These are phyloP conservation scores for Adrianichthys oophorus DNA, from an alignment of 2,797 vertebrate species.

Conservation along the genomic window DNA sequence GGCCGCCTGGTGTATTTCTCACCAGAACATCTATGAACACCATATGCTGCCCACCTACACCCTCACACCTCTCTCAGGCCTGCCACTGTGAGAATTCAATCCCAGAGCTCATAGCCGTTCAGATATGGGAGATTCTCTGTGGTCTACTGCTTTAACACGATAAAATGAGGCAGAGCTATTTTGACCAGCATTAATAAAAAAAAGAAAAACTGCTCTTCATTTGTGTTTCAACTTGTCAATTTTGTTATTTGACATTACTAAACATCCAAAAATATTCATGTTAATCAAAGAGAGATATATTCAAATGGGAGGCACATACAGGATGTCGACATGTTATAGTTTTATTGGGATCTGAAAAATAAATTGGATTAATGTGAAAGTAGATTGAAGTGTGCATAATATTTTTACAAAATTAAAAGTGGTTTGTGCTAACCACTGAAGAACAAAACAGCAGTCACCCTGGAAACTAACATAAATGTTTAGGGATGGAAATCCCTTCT, in stretches of 20 bases:
- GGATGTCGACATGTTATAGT: no score
- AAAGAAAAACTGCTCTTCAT: neutral
- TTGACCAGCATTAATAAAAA: neutral
- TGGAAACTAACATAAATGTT: no score
- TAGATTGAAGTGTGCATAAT: no score
- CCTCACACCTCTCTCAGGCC: slow-evolving; percentile 43
- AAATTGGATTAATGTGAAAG: no score
- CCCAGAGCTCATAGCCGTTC: slow-evolving; percentile 12
- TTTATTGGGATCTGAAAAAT: no score
- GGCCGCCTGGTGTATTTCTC: slow-evolving; percentile 46
- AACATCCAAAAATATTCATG: no score
- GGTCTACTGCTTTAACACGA: neutral
- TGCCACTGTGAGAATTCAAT: slow-evolving; percentile 37
- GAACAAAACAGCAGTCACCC: no score
- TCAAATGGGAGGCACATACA: no score
- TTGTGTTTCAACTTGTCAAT: neutral
- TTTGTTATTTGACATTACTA: neutral
- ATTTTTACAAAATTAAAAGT: no score
- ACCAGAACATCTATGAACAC: slow-evolving; percentile 57
- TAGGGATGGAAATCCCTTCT: no score
- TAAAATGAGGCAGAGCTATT: neutral
- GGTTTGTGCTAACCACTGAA: no score
- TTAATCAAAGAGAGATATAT: no score
- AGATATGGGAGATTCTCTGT: slow-evolving; percentile 14
- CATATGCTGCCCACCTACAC: slow-evolving; percentile 71